Evolutionary conservation across 53 echinoderm and acorn worm genomes (phyloP), one percentile per base, ranked within the genome.

Genomic region (Echinometra lucunter): DNA sequence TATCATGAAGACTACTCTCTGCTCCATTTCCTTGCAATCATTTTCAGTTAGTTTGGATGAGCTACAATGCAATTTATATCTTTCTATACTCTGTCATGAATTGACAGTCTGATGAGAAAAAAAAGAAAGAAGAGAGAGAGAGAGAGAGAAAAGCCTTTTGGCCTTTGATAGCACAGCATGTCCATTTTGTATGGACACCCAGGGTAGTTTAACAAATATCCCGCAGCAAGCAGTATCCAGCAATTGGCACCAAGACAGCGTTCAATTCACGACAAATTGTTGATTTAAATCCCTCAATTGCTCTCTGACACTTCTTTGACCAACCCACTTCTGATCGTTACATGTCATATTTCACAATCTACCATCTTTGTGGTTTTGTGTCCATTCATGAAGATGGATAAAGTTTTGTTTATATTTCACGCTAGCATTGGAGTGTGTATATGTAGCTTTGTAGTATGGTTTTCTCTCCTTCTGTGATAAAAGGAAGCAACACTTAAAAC

Each of bases 231-330:
- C 4, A n/a, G n/a, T 85, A 13, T 15, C 13, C 28, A 12, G n/a
- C 23, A 28, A 45, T 85, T 85, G 85, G 85, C 85, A 85, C 85
- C 85, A 53, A 45, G 49, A 49, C 85, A 47, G 85, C 15, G 49
- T 85, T 85, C 49, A 85, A 47, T 85, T 85, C 53, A 85, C 85
- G 49, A 85, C 49, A 28, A 9, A 85, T 49, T 85, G 85, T 85
- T 85, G 85, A 85, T 85, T 45, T 85, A 85, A 78, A 85, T 85
- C 53, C 85, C 11, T 85, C 53, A 49, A 53, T 85, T 85, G 85
- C 85, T 85, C 53, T 85, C 6, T 85, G 45, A 49, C 85, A 85
- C 85, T n/a, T 85, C 85, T 9, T 27, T 85, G 85, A 85, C 85
- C 45, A 49, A 85, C 6, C 49, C 45, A 85, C 85, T 85, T 85